A percentile compares a stretch with the other conserved stretches of the same genome.
Evolutionary conservation across 2,888 invertebrate species (phyloP).

Genomic region (Cremastinae sp.): DNA sequence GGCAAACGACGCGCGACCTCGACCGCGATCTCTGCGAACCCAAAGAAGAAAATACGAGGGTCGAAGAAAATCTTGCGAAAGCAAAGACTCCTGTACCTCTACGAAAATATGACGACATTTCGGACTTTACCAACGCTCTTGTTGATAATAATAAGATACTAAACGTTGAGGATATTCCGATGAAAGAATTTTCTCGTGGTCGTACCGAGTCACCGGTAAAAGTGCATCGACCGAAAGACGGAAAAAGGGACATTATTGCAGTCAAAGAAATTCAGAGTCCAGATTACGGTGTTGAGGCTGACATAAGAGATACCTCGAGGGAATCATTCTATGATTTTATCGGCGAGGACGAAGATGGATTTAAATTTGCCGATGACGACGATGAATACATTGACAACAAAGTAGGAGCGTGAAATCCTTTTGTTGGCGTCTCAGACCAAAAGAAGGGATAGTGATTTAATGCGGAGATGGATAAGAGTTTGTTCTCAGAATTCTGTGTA

Average conservation of each 20-base stretch:
- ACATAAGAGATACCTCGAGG: conserved; percentile 69
- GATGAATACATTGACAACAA: conserved; percentile 76
- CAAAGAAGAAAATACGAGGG: conserved; percentile 52
- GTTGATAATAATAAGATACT: conserved; percentile 56
- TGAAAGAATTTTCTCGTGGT: conserved; percentile 71
- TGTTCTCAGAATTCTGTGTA: not conserved
- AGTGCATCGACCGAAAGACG: conserved; percentile 67
- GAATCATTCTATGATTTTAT: conserved; percentile 73
- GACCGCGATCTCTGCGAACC: conserved; percentile 58
- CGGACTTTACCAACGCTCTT: conserved; percentile 59
- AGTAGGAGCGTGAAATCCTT: conserved; percentile 64
- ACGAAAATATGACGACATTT: conserved; percentile 63
- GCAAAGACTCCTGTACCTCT: conserved; percentile 61
- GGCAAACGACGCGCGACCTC: conserved; percentile 22
- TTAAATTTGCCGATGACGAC: conserved; percentile 77
- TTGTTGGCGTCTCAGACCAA: not conserved
- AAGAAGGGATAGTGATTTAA: not conserved
- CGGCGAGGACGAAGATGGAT: conserved; percentile 72
- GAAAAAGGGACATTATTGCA: conserved; percentile 57
- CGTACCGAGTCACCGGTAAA: conserved; percentile 69
- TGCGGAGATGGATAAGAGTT: conserved; percentile 8
- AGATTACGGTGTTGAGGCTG: conserved; percentile 72
- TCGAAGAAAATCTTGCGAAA: conserved; percentile 41
- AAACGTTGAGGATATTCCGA: conserved; percentile 69
- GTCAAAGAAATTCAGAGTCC: conserved; percentile 70